phyloP scores from a whole-genome alignment of 2,888 invertebrate genomes.

The Drosophila diplacantha region DNA sequence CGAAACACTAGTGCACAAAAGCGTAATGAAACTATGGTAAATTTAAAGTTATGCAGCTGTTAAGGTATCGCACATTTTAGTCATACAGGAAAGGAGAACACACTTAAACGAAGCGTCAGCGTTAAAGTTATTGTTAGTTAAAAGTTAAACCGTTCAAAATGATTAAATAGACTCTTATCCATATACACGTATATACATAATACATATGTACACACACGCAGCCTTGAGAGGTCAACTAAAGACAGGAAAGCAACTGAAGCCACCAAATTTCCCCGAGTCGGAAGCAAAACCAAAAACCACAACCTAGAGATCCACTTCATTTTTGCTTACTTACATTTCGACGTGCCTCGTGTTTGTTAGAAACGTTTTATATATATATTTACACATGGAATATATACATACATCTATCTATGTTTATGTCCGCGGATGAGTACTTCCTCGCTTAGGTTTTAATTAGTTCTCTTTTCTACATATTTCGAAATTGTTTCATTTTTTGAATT shows the following conservation, averaged over 20 bases:
- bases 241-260: slow-evolving; percentile 67
- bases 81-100: slow-evolving; percentile 29
- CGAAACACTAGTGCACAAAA: slow-evolving; percentile 59
- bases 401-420: slow-evolving; percentile 40
- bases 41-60: slow-evolving; percentile 55
- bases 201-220: slow-evolving; percentile 53
- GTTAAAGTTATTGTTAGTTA: slow-evolving; percentile 68
- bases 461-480: slow-evolving; percentile 45
- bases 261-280: slow-evolving; percentile 66
- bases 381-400: slow-evolving; percentile 45
- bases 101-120: slow-evolving; percentile 42
- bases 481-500: slow-evolving; percentile 43
- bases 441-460: slow-evolving; percentile 54
- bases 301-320: slow-evolving; percentile 41
- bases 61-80: slow-evolving; percentile 61
- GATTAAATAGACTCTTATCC: slow-evolving; percentile 48
- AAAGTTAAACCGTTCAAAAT: slow-evolving; percentile 59
- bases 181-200: slow-evolving; percentile 43
- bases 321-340: slow-evolving; percentile 69
- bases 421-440: slow-evolving; percentile 50
- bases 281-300: slow-evolving; percentile 56
- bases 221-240: slow-evolving; percentile 61
- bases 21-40: slow-evolving; percentile 35
- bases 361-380: slow-evolving; percentile 71
- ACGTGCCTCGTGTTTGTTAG: slow-evolving; percentile 73